Evolutionary conservation across 1,140 invertebrate species (phyloP), one percentile per base, ranked within the genome.

Genomic region (Gryllus bimaculatus): DNA sequence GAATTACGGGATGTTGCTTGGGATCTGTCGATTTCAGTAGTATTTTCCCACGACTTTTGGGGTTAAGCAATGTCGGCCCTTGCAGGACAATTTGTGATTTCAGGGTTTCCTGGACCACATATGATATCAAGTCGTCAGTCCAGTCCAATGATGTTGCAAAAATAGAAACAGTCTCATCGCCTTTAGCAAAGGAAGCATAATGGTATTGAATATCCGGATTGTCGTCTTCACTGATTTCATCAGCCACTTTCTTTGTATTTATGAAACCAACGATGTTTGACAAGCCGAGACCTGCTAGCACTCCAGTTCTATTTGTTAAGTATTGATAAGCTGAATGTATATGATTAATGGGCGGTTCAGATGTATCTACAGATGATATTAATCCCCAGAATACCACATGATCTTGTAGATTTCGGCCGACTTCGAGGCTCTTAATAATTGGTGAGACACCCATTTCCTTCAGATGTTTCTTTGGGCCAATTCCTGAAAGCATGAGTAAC

Each of bases 351-450:
- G 79, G 82, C 8, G 78, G 83, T 4, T 87, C n/a, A 0, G 85
- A 83, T 0, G 85, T 83, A 47, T 83, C 84, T 10, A 83, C 82
- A 77, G 88, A 85, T 5, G 91, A 84, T 66, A 88, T 82, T 79
- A 92, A 92, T 0, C 90, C 92, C 0, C 90, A 86, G 81, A 91
- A 93, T 8, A 89, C 90, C 77, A 93, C 8, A 48, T 95, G 94
- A 81, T 95, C 94, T 82, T 92, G 91, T 39, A 95, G 83, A 12
- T 89, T 91, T 82, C 90, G 86, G 0, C 94, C 94, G 0, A 94
- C 93, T 76, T 87, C 89, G 13, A 92, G 85, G 80, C 93, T 88
- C 82, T 92, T 85, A 12, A 94, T 84, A 0, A 92, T 84, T 0
- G 89, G 86, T 7, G 26, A 7, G 39, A 95, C 91, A 0, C 90